Evolutionary conservation across 2,797 vertebrate genomes (phyloP).

Genomic region (Gymnoscopelus microlampas): DNA sequence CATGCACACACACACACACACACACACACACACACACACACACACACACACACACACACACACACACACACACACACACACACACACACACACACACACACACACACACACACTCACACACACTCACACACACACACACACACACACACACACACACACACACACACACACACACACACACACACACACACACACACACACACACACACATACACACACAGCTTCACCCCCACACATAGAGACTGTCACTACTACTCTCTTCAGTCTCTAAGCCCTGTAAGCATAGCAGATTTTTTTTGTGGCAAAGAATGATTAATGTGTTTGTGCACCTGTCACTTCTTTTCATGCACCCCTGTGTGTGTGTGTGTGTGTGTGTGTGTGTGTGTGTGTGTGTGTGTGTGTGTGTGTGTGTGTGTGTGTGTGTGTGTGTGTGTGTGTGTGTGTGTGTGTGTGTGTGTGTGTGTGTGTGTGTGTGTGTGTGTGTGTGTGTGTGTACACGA

Average conservation of each 20-base stretch:
- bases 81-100: background rate
- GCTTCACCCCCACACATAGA: conserved; percentile 23
- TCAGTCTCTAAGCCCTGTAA: conserved; percentile 65
- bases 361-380: background rate
- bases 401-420: background rate
- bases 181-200: no score
- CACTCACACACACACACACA: background rate
- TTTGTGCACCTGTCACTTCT: conserved; percentile 41
- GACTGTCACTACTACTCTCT: conserved; percentile 64
- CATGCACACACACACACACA: background rate
- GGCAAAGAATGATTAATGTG: conserved; percentile 58
- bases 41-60: background rate
- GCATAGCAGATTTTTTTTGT: conserved; percentile 66
- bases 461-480: no score
- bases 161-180: background rate
- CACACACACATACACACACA: background rate
- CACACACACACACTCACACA: background rate
- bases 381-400: background rate
- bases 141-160: background rate
- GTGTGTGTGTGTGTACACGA: no score
- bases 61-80: conserved; percentile 3
- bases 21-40: background rate
- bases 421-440: background rate
- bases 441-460: no score
- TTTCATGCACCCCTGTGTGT: conserved; percentile 27